Evolutionary conservation across 2,797 vertebrate species (phyloP), one percentile per base, ranked within the genome.

Genomic region (Xenops minutus): DNA sequence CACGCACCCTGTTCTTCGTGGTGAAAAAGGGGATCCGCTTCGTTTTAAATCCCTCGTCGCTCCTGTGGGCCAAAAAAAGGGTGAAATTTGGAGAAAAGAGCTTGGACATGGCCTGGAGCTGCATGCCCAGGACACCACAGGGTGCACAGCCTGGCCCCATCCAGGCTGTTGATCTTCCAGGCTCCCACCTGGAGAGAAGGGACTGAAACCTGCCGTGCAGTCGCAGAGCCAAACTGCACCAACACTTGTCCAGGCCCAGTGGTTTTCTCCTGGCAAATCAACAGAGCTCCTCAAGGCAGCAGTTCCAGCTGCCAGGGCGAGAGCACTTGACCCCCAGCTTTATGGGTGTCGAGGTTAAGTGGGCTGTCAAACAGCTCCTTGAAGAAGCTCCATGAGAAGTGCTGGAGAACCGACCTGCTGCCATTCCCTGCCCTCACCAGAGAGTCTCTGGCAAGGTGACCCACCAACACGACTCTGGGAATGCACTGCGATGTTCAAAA

Each of bases 21-120:
- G 98, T 98, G 82, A 99, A 98, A 92, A 99, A 99, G 54, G 98
- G 98, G 89, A 99, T 98, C 71, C 97, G 98, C 94, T 98, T 98
- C 9, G 98, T 98, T 98, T 98, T 99, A 49, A 98, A 96, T 10
- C 94, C 98, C 14, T 99, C 99, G 2, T 99, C 98, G 2, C 91
- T 98, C 98, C 99, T 99, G 92, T 0, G 2, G 64, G 77, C 19
- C 62, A 97, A 90, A 54, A 13, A 10, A 34, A 22, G 8, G 21
- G n/a, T 22, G 54, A 56, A 13, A 56, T 56, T 55, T n/a, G 54
- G 54, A 55, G 54, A n/a, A n/a, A n/a, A 55, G 21, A 79, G 30
- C 75, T 41, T 46, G 44, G 85, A 49, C 0, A 5, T 3, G 2
- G 22, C 20, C 24, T 32, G 43, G 37, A 81, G 48, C 41, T 39